phyloP scores from a whole-genome alignment of 2,888 invertebrate genomes.

The Pyrrhia umbra region DNA sequence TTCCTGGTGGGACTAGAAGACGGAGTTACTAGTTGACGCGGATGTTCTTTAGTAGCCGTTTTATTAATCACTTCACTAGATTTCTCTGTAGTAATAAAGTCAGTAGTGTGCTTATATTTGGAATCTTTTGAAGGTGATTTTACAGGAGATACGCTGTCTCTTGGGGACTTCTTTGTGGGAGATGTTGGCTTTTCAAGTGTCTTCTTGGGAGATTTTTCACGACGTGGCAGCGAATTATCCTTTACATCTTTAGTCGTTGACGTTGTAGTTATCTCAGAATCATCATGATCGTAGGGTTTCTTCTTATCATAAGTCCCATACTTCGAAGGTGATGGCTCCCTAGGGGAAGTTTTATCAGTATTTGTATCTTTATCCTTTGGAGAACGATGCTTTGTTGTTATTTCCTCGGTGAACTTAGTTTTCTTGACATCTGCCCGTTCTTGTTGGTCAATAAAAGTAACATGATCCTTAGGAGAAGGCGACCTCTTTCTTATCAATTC shows the following conservation, averaged over 20 bases:
- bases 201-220: conserved; percentile 61
- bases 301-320: conserved; percentile 70
- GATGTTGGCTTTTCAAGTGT: conserved; percentile 57
- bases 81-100: conserved; percentile 79
- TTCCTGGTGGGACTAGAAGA: conserved; percentile 87
- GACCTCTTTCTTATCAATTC: conserved; percentile 62
- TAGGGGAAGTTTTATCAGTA: conserved; percentile 40
- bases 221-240: conserved; percentile 62
- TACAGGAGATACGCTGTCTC: conserved; percentile 71
- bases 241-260: conserved; percentile 61
- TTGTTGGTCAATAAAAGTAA: conserved; percentile 65
- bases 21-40: conserved; percentile 85
- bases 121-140: conserved; percentile 72
- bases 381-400: conserved; percentile 27
- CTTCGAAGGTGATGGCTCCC: conserved; percentile 67
- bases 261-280: conserved; percentile 29
- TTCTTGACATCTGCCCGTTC: conserved; percentile 55
- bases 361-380: conserved; percentile 31
- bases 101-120: conserved; percentile 73
- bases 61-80: conserved; percentile 76
- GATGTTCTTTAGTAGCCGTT: conserved; percentile 70
- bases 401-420: conserved; percentile 51
- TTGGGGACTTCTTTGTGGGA: conserved; percentile 67
- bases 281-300: conserved; percentile 55
- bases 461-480: conserved; percentile 72